Conservation (phyloP, 2,888 invertebrate genomes). For the Lomographa bimaculata region DNA sequence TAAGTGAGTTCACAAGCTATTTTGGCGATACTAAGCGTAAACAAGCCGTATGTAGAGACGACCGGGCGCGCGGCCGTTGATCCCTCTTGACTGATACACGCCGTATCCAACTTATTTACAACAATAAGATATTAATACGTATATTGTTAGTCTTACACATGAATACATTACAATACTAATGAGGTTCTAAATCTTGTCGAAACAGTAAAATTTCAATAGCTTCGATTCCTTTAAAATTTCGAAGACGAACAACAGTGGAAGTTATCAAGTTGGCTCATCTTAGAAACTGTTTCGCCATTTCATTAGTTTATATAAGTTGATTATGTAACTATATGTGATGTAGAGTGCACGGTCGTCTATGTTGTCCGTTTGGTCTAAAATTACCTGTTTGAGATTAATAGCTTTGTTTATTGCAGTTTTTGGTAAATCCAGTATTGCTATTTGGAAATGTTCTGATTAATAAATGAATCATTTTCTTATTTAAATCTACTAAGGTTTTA, state of each 20-base stretch:
- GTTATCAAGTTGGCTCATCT: constrained; percentile 63
- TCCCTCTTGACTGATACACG: constrained; percentile 53
- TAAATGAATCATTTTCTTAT: constrained; percentile 24
- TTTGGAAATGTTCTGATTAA: constrained; percentile 32
- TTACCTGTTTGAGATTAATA: constrained; percentile 3
- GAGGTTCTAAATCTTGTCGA: constrained; percentile 10
- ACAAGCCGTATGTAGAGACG: constrained; percentile 52
- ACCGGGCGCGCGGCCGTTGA: constrained; percentile 72
- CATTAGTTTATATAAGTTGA: constrained; percentile 67
- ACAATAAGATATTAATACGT: constrained; percentile 24
- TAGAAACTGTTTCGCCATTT: constrained; percentile 62
- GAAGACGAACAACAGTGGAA: constrained; percentile 46
- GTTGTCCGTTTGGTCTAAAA: constrained; percentile 25
- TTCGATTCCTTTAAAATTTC: constrained; percentile 25
- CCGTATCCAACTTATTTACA: constrained; percentile 31
- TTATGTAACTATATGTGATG: constrained; percentile 71
- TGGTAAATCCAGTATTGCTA: constrained; percentile 17
- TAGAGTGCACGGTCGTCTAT: constrained; percentile 53
- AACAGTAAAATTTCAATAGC: constrained; percentile 1
- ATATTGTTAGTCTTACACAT: constrained; percentile 16
- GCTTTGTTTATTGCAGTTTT: background rate
- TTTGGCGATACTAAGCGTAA: constrained; percentile 60
- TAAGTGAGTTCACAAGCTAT: constrained; percentile 47
- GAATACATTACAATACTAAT: constrained; percentile 21
- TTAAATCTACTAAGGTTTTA: constrained; percentile 35